These are phyloP conservation scores for Zalophus californianus DNA, from an alignment of 2,797 vertebrate species.

Conservation along the genomic window DNA sequence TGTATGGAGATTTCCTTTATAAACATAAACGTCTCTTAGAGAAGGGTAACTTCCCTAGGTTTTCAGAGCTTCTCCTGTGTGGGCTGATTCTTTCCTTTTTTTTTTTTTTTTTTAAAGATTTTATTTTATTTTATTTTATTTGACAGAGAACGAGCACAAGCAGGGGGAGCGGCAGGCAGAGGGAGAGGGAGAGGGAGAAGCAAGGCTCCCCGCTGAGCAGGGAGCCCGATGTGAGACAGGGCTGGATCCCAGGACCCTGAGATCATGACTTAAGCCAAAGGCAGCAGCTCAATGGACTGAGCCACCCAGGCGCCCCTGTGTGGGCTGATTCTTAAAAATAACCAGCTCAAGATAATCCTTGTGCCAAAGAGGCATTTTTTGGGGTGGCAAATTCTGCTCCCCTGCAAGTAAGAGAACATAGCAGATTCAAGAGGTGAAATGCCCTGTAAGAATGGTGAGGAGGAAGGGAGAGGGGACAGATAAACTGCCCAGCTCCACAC, in stretches of 20 bases:
- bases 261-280: not conserved
- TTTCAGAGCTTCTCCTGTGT: not conserved
- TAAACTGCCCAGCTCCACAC: not conserved
- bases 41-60: not conserved
- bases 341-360: not conserved
- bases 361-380: not conserved
- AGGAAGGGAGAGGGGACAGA: not conserved
- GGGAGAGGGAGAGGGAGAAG: not conserved
- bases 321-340: not conserved
- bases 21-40: not conserved
- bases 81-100: not conserved
- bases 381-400: not conserved
- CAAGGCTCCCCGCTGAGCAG: not conserved
- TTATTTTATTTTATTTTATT: not conserved
- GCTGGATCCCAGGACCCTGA: not conserved
- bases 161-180: not conserved
- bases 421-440: not conserved
- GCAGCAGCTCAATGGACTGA: not conserved
- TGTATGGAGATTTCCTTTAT: not conserved
- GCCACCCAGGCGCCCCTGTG: no score
- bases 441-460: not conserved
- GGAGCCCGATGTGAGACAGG: not conserved
- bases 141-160: not conserved
- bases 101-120: not conserved
- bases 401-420: not conserved